Conservation (phyloP, 2,797 vertebrate genomes). For the Trachops cirrhosus region DNA sequence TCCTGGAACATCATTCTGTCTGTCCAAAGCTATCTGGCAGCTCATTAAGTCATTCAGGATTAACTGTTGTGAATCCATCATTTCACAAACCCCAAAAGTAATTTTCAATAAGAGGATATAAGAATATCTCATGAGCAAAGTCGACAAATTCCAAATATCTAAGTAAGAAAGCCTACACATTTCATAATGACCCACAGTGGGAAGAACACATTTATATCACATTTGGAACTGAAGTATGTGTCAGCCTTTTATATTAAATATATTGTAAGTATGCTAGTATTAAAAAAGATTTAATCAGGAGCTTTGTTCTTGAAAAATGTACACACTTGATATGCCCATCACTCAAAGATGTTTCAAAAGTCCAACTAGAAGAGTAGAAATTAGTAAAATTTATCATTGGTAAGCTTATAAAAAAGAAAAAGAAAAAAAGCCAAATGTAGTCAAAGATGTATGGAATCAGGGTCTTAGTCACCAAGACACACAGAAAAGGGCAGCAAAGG, state of each 20-base stretch:
- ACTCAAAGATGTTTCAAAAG: background rate
- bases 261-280: background rate
- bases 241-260: background rate
- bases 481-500: background rate
- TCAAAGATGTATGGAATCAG: background rate
- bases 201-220: background rate
- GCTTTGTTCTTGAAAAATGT: background rate
- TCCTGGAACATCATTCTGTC: background rate
- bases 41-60: slow-evolving; percentile 27
- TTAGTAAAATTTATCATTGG: background rate
- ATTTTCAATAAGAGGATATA: slow-evolving; percentile 8
- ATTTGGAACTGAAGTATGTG: background rate
- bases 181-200: background rate
- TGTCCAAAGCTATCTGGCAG: background rate
- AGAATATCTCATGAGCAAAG: background rate
- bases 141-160: background rate
- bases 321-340: background rate
- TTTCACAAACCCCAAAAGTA: background rate
- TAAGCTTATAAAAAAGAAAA: background rate
- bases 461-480: background rate
- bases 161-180: background rate
- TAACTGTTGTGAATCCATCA: background rate
- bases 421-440: background rate
- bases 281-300: background rate
- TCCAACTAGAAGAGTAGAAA: background rate